Base-by-base conservation (phyloP, 2,888 invertebrate species). In the Palloptera scutellata region DNA sequence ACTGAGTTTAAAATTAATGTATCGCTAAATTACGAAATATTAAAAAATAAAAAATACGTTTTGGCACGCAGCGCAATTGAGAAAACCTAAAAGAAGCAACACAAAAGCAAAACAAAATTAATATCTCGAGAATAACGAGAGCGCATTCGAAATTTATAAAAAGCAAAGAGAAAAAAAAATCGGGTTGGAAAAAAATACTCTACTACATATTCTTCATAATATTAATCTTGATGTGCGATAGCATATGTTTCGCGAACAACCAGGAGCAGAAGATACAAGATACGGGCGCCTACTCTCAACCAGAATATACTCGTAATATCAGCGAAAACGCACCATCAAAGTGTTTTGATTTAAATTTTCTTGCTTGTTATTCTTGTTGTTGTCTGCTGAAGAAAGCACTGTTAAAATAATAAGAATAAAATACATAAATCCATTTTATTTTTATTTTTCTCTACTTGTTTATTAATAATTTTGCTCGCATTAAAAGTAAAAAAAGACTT, bases 151-250 rank as follows among this genome's bases (percentile, higher is more conserved):
- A 13, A 20, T 40, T 53, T 19, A 19, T 19, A 20, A 41, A 53
- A 61, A 61, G 15, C 17, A 61, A 11, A 15, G 40, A 30, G 12
- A 45, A 48, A 20, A 8, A 51, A 40, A 9, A 55, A 19, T 45
- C 54, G 54, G 30, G 30, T 2, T 30, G 30, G 15, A 48, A 48
- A 48, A 12, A 15, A 48, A 15, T 5, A 48, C 17, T 6, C 17
- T 53, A 53, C 6, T 17, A 53, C 15, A 53, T 1, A 53, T 12
- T 11, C 53, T 3, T 30, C 30, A 30, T 30, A 30, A 4, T 30
- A 30, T 4, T 30, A 15, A 64, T 17, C 57, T 64, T 58, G 58
- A 58, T 58, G 64, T 57, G 19, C 51, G 43, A 19, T 42, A n/a
- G 58, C 64, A 64, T 64, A 51, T 52, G 58, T 64, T 40, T 11